Evolutionary conservation across 2,113 vertebrate species (phyloP), one percentile per base, ranked within the genome.

Genomic region (Glaucomys volans): DNA sequence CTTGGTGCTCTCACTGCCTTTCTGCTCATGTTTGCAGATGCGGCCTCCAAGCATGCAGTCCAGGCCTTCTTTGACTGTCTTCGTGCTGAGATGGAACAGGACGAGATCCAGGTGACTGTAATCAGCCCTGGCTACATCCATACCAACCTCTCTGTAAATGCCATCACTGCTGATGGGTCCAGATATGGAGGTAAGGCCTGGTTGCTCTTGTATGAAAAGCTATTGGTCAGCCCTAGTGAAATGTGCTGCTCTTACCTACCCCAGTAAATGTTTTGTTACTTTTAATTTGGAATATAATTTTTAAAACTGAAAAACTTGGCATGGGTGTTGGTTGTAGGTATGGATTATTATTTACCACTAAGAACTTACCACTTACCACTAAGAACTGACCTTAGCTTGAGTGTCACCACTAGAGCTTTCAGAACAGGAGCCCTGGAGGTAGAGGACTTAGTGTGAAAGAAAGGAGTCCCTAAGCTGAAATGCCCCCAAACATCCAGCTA

Each of bases 41-140:
- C 99, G 8, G 99, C 99, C 30, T 99, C 99, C 4, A 99, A 99
- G 87, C 99, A 99, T 0, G 99, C 99, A 8, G 99, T 99, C 62
- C 99, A 99, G 98, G 99, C 99, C 8, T 99, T 99, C 98, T 99
- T 99, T 30, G 99, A 99, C 97, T 99, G 99, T 32, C 98, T 99
- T 14, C 98, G 99, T 42, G 99, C 99, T 0, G 99, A 99, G 97
- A 96, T 99, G 0, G 98, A 99, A 52, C 98, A 98, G 93, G 98
- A 99, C 0, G 97, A 98, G 52, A 98, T 99, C 0, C 95, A 98
- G 0, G 99, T 99, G 97, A 99, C 99, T 0, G 99, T 99, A 5
- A 95, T 99, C 96, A 99, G 99, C 95, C 99, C 99, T 0, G 99
- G 99, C 0, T 99, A 99, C 98, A 99, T 99, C 94, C 98, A 98